phyloP scores from a whole-genome alignment of 2,113 vertebrate genomes.

The Phoxinus phoxinus region DNA sequence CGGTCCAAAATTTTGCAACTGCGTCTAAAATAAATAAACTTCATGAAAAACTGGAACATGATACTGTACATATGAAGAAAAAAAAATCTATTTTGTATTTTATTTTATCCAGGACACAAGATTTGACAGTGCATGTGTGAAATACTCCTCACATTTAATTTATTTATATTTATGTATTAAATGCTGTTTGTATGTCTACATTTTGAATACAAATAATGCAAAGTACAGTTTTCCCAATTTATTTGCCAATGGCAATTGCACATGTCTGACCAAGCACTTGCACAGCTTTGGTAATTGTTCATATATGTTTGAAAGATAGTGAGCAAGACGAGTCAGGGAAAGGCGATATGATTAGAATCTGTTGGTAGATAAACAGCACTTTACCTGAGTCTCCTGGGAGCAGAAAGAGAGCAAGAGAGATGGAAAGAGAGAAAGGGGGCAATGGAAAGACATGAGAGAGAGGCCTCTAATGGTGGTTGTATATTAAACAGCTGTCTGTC shows the following conservation, averaged over 20 bases:
- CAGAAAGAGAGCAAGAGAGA: background rate
- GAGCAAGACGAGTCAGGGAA: background rate
- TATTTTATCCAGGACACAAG: background rate
- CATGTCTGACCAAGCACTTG: background rate
- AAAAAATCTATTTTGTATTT: no score
- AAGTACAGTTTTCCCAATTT: background rate
- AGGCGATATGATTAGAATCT: background rate
- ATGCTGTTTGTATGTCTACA: background rate
- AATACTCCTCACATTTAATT: background rate
- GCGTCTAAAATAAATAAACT: no score
- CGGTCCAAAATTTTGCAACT: no score
- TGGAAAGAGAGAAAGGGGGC: constrained; percentile 11
- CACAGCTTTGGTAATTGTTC: background rate
- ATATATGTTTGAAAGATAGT: background rate
- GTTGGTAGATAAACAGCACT: constrained; percentile 17
- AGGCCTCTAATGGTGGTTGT: constrained; percentile 68
- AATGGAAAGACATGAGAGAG: constrained; percentile 31
- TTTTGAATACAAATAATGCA: background rate
- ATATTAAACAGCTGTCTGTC: constrained; percentile 75
- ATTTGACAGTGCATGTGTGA: background rate
- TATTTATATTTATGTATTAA: background rate
- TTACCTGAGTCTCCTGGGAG: background rate
- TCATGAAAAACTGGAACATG: no score
- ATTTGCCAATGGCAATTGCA: background rate
- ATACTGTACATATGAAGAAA: no score